These are phyloP conservation scores for Toxotes jaculatrix DNA, from an alignment of 2,113 vertebrate species.

Conservation along the genomic window DNA sequence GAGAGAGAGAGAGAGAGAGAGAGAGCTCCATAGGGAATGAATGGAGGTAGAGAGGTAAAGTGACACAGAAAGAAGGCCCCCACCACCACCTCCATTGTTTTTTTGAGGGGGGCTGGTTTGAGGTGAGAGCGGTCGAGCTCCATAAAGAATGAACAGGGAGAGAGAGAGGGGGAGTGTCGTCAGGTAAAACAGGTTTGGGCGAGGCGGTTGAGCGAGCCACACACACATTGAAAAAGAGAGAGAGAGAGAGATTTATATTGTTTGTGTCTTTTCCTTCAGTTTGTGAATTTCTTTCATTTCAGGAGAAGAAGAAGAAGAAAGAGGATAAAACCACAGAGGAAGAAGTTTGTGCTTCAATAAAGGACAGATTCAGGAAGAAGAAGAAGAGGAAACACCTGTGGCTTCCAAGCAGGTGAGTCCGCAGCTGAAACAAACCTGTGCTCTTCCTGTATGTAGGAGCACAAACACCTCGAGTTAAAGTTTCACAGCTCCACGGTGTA, in stretches of 20 bases:
- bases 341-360: not conserved
- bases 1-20: too few species aligned
- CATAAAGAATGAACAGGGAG: constrained; percentile 13
- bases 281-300: not conserved
- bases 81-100: too few species aligned
- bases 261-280: not conserved
- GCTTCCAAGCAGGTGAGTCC: constrained; percentile 7
- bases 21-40: too few species aligned
- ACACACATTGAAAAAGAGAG: constrained; percentile 15
- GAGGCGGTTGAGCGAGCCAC: constrained; percentile 47
- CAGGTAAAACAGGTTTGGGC: constrained; percentile 71
- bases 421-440: not conserved
- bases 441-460: too few species aligned
- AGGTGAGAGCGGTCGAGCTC: not conserved
- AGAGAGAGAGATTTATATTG: constrained; percentile 14
- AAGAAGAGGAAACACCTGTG: not conserved
- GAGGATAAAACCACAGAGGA: not conserved
- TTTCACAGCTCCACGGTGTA: too few species aligned
- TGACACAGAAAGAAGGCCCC: too few species aligned
- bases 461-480: not conserved
- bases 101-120: not conserved
- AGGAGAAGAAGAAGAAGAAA: not conserved
- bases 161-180: constrained; percentile 35
- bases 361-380: not conserved
- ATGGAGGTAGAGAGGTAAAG: too few species aligned